These are phyloP conservation scores for Pipra filicauda DNA, from an alignment of 2,113 vertebrate species.

Conservation along the genomic window DNA sequence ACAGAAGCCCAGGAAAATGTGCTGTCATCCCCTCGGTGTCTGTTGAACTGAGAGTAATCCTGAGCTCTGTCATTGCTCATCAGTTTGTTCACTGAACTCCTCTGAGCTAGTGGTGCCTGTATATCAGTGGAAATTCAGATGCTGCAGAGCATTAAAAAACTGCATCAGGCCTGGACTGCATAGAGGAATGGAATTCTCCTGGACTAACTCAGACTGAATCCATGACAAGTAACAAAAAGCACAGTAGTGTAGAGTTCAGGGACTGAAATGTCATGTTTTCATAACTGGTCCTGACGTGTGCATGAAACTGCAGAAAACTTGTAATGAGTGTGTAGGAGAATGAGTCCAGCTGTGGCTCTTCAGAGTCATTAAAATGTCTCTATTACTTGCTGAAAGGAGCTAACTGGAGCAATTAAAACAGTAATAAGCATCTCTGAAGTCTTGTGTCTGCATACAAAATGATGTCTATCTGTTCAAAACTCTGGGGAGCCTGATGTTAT, in stretches of 20 bases:
- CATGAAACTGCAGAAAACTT: neutral
- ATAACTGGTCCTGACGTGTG: neutral
- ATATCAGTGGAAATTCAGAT: neutral
- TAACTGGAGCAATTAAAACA: neutral
- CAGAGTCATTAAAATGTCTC: neutral
- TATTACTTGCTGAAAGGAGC: neutral
- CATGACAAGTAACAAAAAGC: neutral
- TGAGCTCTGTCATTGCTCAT: neutral
- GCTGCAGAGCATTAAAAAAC: neutral
- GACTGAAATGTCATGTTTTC: neutral
- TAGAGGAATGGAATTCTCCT: neutral
- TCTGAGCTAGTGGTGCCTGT: neutral
- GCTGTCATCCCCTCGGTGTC: neutral
- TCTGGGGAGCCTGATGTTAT: neutral
- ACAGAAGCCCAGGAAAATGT: neutral
- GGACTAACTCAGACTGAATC: neutral
- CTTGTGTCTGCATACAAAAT: neutral
- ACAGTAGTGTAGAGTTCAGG: neutral
- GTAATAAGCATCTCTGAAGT: neutral
- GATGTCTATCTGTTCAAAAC: neutral
- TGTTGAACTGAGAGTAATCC: neutral
- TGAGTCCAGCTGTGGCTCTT: neutral
- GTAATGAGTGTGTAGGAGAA: neutral
- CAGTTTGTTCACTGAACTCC: neutral
- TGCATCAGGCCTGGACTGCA: fast-evolving